Evolutionary conservation across 2,113 vertebrate species (phyloP).

Genomic region (Pollimyrus isidori): DNA sequence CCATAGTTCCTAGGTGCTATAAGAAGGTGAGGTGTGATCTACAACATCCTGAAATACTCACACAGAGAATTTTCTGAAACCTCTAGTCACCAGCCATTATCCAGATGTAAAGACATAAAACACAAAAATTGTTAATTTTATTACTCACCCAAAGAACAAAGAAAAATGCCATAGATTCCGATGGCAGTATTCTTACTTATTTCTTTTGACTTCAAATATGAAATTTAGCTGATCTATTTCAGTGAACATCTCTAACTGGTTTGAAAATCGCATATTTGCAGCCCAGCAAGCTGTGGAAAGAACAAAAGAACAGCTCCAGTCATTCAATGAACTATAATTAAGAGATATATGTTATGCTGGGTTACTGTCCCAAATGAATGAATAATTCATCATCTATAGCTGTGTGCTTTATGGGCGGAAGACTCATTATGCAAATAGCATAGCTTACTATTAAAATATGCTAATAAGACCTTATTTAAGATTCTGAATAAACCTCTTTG

Average conservation of each 20-base stretch:
- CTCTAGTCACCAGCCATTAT: neutral
- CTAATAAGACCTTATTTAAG: constrained; percentile 43
- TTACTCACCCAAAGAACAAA: neutral
- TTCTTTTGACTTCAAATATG: neutral
- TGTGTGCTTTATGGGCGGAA: constrained; percentile 3
- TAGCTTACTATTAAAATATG: constrained; percentile 40
- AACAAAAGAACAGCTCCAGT: neutral
- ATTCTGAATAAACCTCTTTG: constrained; percentile 39
- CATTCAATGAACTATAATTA: constrained; percentile 15
- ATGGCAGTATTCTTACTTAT: neutral
- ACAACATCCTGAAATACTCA: neutral
- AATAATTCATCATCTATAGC: constrained; percentile 28
- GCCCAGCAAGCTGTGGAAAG: neutral
- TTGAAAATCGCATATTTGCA: neutral
- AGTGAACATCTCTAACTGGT: neutral
- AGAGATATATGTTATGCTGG: neutral
- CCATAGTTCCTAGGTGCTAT: neutral
- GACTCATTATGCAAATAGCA: constrained; percentile 37
- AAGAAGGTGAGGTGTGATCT: neutral
- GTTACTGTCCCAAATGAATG: constrained; percentile 23
- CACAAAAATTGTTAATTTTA: neutral
- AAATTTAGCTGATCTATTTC: neutral
- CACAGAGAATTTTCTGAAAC: neutral
- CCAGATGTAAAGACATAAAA: neutral
- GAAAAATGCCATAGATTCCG: neutral